A percentile compares a stretch with the other conserved stretches of the same genome.
phyloP scores from a whole-genome alignment of 2,797 vertebrate species.

The Psittacula echo region DNA sequence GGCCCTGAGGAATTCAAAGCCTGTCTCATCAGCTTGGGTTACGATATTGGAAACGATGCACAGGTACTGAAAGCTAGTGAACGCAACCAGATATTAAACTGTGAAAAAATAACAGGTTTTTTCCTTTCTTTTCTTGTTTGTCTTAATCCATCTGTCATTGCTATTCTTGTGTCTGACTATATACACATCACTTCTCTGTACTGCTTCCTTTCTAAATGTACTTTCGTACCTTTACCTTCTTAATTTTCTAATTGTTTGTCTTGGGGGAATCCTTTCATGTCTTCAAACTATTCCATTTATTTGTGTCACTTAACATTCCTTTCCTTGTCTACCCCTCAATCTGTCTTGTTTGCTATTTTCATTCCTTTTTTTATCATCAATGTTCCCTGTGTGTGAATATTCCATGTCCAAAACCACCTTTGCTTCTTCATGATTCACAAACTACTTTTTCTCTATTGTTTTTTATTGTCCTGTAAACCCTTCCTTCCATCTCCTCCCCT shows the following conservation, averaged over 20 bases:
- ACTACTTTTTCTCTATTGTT: slow-evolving; percentile 3
- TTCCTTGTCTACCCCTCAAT: slow-evolving; percentile 47
- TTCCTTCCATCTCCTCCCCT: not conserved
- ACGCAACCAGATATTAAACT: slow-evolving; percentile 69
- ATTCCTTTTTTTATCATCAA: not conserved
- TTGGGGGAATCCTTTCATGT: slow-evolving; percentile 27
- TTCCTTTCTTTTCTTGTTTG: slow-evolving; percentile 78
- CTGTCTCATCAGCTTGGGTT: slow-evolving; percentile 99
- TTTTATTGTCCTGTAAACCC: slow-evolving; percentile 14
- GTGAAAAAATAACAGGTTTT: slow-evolving; percentile 79
- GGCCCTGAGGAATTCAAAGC: slow-evolving; percentile 99
- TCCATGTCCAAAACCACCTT: slow-evolving; percentile 16
- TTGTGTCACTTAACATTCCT: slow-evolving; percentile 6
- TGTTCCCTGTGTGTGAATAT: slow-evolving; percentile 11
- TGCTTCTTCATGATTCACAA: slow-evolving; percentile 32
- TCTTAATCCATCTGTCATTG: slow-evolving; percentile 68
- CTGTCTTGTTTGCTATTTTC: not conserved
- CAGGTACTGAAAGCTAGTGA: slow-evolving; percentile 90
- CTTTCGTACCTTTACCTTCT: slow-evolving; percentile 7
- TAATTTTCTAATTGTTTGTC: slow-evolving; percentile 1
- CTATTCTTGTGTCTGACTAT: slow-evolving; percentile 51
- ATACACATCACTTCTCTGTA: not conserved
- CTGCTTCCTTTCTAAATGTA: not conserved
- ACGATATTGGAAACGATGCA: slow-evolving; percentile 99
- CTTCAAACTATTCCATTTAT: slow-evolving; percentile 14